Conservation (phyloP, 1,140 invertebrate species). For the Philotrypesis tridentata region DNA sequence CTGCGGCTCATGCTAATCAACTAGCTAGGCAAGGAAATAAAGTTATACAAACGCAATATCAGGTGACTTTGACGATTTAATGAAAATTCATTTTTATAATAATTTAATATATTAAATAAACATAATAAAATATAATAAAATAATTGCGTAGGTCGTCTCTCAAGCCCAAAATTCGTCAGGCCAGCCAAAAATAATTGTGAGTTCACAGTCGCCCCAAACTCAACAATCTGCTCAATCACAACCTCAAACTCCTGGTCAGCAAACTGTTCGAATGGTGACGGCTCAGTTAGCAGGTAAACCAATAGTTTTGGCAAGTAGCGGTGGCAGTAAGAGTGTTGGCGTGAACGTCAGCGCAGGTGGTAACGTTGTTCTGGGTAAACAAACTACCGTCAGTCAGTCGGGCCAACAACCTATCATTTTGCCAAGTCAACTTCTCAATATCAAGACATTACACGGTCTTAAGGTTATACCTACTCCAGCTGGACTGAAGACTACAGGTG, state of each 20-base stretch:
- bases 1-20: conserved; percentile 64
- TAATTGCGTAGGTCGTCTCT: conserved; percentile 64
- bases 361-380: conserved; percentile 67
- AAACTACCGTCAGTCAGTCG: conserved; percentile 51
- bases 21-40: conserved; percentile 69
- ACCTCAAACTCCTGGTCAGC: conserved; percentile 58
- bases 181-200: conserved; percentile 70
- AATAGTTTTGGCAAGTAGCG: conserved; percentile 77
- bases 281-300: conserved; percentile 80
- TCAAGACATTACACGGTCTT: conserved; percentile 80
- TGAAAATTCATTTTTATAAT: not conserved
- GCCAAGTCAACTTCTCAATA: conserved; percentile 78
- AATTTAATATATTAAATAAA: not conserved
- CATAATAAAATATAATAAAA: not conserved
- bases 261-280: conserved; percentile 75
- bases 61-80: conserved; percentile 54
- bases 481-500: conserved; percentile 68
- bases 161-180: conserved; percentile 65
- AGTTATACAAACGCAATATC: conserved; percentile 71
- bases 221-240: conserved; percentile 52
- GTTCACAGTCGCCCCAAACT: conserved; percentile 63
- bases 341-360: conserved; percentile 61
- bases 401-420: conserved; percentile 77
- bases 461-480: conserved; percentile 79
- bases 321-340: conserved; percentile 72